Percentiles rank a stretch among this genome's conserved stretches.
These are phyloP conservation scores for Epiblema foenella DNA, from an alignment of 2,888 invertebrate species.

Conservation along the genomic window DNA sequence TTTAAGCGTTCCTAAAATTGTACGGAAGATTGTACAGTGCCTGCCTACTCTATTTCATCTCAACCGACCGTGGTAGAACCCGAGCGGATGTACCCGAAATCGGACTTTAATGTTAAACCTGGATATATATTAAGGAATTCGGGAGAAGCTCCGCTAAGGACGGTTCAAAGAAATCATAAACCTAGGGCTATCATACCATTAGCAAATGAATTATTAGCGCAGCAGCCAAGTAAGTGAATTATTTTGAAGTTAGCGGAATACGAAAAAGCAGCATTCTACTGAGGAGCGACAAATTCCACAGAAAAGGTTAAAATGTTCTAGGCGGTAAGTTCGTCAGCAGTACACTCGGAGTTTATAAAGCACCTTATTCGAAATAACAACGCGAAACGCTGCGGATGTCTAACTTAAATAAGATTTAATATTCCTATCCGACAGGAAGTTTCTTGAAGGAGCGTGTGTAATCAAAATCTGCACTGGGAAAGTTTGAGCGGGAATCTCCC, in stretches of 20 bases:
- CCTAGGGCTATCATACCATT: slow-evolving; percentile 56
- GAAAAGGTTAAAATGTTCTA: slow-evolving; percentile 69
- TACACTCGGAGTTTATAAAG: slow-evolving; percentile 73
- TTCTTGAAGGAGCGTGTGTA: slow-evolving; percentile 82
- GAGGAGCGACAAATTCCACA: slow-evolving; percentile 56
- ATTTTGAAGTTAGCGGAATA: slow-evolving; percentile 54
- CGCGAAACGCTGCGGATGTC: slow-evolving; percentile 78
- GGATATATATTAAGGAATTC: slow-evolving; percentile 52
- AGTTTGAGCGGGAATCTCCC: slow-evolving; percentile 76
- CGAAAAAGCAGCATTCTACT: slow-evolving; percentile 59
- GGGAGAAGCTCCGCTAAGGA: slow-evolving; percentile 48
- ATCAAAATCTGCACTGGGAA: slow-evolving; percentile 82
- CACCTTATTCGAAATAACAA: slow-evolving; percentile 83
- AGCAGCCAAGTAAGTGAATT: slow-evolving; percentile 53
- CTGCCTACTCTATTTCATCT: slow-evolving; percentile 67
- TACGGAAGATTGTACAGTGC: slow-evolving; percentile 68
- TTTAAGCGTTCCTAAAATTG: slow-evolving; percentile 81
- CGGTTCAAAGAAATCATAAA: slow-evolving; percentile 49
- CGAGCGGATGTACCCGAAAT: slow-evolving; percentile 65
- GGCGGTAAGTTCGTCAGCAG: slow-evolving; percentile 59
- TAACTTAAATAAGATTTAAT: slow-evolving; percentile 85
- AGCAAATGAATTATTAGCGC: slow-evolving; percentile 56
- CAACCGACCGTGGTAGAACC: slow-evolving; percentile 67
- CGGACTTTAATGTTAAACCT: slow-evolving; percentile 58
- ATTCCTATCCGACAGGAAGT: slow-evolving; percentile 82